phyloP scores from a whole-genome alignment of 2,113 vertebrate species.

The Amphiprion ocellaris region DNA sequence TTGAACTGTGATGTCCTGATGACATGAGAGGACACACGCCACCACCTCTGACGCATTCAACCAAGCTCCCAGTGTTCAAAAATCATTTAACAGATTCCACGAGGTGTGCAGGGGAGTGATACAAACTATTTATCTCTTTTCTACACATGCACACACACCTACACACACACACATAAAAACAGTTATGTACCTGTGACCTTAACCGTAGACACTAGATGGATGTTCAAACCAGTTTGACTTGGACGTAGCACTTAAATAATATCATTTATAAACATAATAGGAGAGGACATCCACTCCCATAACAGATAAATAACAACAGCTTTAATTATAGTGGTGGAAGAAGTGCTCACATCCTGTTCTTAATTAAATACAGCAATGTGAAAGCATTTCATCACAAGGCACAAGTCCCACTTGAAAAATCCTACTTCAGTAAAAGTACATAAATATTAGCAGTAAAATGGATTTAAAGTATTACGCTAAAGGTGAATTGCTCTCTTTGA shows the following conservation, averaged over 20 bases:
- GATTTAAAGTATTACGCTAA: too few species aligned
- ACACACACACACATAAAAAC: constrained; percentile 4
- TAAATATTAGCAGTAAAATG: too few species aligned
- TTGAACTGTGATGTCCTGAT: constrained; percentile 39
- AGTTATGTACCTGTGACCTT: background rate
- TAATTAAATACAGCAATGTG: too few species aligned
- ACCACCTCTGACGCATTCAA: constrained; percentile 1
- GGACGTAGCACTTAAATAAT: constrained; percentile 9
- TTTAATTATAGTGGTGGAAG: background rate
- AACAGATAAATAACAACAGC: background rate
- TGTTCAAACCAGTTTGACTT: constrained; percentile 20
- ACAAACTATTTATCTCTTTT: too few species aligned
- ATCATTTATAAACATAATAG: constrained; percentile 9
- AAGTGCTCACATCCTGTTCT: too few species aligned
- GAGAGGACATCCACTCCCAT: background rate
- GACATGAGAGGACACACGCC: constrained; percentile 9
- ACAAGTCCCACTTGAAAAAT: too few species aligned
- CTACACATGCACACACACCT: constrained; percentile 3
- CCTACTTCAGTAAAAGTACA: too few species aligned
- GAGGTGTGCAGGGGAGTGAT: too few species aligned
- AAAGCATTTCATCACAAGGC: too few species aligned
- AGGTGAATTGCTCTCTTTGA: too few species aligned
- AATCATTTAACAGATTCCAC: background rate
- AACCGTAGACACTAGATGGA: background rate
- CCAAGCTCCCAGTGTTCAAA: background rate